Percentiles rank a stretch among this genome's conserved stretches.
phyloP scores from a whole-genome alignment of 2,113 vertebrate species.

The human region DNA sequence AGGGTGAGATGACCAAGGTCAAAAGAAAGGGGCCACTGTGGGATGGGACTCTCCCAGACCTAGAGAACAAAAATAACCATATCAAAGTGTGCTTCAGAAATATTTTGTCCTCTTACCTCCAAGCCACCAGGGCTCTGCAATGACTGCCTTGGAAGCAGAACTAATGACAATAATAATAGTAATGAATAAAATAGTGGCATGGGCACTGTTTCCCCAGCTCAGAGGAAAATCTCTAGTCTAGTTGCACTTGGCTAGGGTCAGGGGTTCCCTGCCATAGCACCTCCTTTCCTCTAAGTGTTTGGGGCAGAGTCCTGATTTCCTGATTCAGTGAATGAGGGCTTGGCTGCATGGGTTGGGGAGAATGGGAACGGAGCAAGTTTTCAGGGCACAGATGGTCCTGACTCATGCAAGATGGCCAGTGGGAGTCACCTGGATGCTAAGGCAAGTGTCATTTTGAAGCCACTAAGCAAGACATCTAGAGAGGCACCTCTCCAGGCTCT shows the following conservation, averaged over 20 bases:
- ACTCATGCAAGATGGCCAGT: not conserved
- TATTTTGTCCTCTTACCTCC: not conserved
- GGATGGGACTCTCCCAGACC: not conserved
- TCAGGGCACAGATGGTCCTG: not conserved
- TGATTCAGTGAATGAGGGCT: not conserved
- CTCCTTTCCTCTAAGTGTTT: not conserved
- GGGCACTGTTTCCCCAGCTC: not conserved
- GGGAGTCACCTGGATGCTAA: not conserved
- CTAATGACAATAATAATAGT: not conserved
- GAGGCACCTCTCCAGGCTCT: not conserved
- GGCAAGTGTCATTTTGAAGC: not conserved
- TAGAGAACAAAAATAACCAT: not conserved
- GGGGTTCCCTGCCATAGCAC: not conserved
- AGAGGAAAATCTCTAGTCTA: not conserved
- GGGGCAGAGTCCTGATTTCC: not conserved
- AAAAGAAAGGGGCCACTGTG: not conserved
- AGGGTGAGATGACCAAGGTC: not conserved
- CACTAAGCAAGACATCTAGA: not conserved
- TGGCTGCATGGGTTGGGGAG: not conserved
- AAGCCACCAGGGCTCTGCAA: not conserved
- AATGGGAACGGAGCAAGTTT: not conserved
- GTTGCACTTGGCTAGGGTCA: not conserved
- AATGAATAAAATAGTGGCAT: not conserved
- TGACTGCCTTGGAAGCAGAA: not conserved
- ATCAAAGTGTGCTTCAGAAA: not conserved